phyloP scores from a whole-genome alignment of 2,888 invertebrate species.

The Arge pagana region DNA sequence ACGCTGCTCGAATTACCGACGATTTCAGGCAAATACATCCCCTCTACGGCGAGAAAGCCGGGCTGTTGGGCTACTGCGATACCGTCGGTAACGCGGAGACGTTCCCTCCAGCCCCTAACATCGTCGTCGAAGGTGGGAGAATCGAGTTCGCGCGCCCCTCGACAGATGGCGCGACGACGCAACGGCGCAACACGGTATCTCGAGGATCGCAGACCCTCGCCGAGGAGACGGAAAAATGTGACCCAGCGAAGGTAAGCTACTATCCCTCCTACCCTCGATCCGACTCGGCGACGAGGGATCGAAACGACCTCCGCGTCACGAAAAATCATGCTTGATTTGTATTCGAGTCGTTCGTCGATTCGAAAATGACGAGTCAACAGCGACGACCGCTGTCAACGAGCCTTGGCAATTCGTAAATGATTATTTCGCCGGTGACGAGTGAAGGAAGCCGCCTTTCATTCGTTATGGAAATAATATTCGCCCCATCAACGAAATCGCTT shows the following conservation, averaged over 20 bases:
- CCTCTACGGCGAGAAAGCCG: constrained; percentile 55
- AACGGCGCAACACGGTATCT: constrained; percentile 45
- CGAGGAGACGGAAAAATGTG: constrained; percentile 49
- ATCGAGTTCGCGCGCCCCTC: constrained; percentile 60
- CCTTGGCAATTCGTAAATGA: too few relatives aligned
- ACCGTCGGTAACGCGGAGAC: constrained; percentile 52
- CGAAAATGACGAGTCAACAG: too few relatives aligned
- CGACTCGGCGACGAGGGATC: too few relatives aligned
- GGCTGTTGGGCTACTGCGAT: constrained; percentile 54
- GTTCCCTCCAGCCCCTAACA: constrained; percentile 58
- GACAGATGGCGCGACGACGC: constrained; percentile 50
- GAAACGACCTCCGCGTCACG: too few relatives aligned
- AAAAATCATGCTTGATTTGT: too few relatives aligned
- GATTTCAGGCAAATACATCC: constrained; percentile 57
- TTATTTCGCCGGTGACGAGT: too few relatives aligned
- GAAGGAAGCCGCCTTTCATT: constrained; percentile 1
- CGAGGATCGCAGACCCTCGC: constrained; percentile 49
- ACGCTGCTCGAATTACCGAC: too few relatives aligned
- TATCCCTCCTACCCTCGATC: not conserved
- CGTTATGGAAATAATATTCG: constrained; percentile 8
- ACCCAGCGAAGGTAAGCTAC: constrained; percentile 50
- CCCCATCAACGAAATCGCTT: constrained; percentile 50
- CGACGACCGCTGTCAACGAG: too few relatives aligned
- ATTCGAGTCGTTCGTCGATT: too few relatives aligned
- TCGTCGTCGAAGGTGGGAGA: constrained; percentile 60